These are phyloP conservation scores for Drosophila neocordata DNA, from an alignment of 1,140 invertebrate genomes.

Conservation along the genomic window DNA sequence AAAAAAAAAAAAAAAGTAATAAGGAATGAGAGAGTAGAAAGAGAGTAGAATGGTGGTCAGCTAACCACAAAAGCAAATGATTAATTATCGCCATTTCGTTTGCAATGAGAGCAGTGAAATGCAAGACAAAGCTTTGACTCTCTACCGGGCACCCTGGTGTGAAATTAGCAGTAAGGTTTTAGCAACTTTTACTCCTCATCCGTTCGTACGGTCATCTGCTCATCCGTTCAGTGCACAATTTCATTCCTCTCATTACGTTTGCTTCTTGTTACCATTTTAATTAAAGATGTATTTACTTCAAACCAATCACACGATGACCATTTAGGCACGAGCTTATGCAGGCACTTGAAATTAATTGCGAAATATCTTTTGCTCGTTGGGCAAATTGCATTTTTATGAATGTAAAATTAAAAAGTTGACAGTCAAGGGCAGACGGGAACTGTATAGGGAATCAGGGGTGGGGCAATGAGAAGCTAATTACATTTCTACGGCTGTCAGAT, in stretches of 20 bases:
- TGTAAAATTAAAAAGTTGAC: conserved; percentile 77
- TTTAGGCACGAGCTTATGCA: conserved; percentile 66
- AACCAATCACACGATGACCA: conserved; percentile 49
- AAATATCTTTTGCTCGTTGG: conserved; percentile 55
- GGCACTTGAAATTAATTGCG: conserved; percentile 70
- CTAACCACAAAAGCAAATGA: conserved; percentile 67
- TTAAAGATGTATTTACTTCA: conserved; percentile 48
- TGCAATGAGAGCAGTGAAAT: conserved; percentile 49
- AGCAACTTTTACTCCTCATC: neutral
- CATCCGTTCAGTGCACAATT: conserved; percentile 35
- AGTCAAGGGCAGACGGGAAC: conserved; percentile 47
- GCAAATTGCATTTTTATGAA: conserved; percentile 75
- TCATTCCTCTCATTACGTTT: conserved; percentile 21
- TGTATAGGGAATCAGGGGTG: neutral
- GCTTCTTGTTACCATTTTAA: conserved; percentile 44
- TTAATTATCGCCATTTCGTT: conserved; percentile 71
- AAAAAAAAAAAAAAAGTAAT: conserved; percentile 15
- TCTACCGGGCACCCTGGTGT: conserved; percentile 29
- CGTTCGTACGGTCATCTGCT: neutral
- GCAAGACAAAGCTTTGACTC: conserved; percentile 51
- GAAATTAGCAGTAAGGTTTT: conserved; percentile 46
- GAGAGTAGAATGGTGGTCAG: conserved; percentile 41
- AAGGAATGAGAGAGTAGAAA: conserved; percentile 23
- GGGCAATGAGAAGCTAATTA: conserved; percentile 57
- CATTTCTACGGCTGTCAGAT: conserved; percentile 73